These are phyloP conservation scores for Tokudaia tokunoshimensis DNA, from an alignment of 2,797 vertebrate genomes.

Conservation along the genomic window DNA sequence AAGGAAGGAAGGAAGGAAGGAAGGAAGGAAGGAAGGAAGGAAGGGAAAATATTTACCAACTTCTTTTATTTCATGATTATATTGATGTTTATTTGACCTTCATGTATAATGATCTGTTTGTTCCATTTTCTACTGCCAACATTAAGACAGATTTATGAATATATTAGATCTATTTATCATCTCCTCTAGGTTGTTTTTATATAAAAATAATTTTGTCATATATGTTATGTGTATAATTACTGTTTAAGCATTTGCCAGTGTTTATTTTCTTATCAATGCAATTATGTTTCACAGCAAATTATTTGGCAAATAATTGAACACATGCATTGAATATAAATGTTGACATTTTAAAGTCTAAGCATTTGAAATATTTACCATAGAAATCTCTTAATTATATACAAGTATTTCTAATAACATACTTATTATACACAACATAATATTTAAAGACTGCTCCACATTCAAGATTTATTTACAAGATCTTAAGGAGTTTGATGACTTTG, in stretches of 20 bases:
- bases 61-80: background rate
- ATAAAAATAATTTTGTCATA: background rate
- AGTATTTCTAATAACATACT: constrained; percentile 48
- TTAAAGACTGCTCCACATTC: constrained; percentile 36
- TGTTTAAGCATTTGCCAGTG: background rate
- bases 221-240: background rate
- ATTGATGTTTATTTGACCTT: background rate
- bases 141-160: background rate
- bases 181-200: background rate
- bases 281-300: constrained; percentile 20
- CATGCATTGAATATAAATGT: background rate
- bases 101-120: background rate
- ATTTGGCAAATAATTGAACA: background rate
- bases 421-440: constrained; percentile 23
- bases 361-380: constrained; percentile 42
- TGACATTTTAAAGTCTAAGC: background rate
- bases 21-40: background rate
- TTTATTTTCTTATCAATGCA: background rate
- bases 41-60: background rate
- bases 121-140: background rate
- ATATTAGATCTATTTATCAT: background rate
- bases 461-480: constrained; percentile 56
- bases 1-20: no score
- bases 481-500: constrained; percentile 51
- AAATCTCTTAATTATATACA: background rate